Evolutionary conservation across 2,797 vertebrate species (phyloP).

Genomic region (Echeneis naucrates): DNA sequence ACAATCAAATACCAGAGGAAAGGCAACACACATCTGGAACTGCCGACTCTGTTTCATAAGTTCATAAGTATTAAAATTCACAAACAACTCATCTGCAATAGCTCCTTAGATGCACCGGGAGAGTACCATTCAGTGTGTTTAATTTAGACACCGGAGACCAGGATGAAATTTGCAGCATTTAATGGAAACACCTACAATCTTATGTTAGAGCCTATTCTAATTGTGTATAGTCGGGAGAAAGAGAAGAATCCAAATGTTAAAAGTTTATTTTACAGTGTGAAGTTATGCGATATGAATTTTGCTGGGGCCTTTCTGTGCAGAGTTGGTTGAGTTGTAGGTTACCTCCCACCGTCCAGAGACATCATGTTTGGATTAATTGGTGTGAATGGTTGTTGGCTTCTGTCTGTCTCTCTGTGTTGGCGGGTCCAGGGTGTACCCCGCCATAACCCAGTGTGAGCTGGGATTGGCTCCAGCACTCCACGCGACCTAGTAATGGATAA

Average conservation of each 20-base stretch:
- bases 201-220: background rate
- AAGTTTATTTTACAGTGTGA: background rate
- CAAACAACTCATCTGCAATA: constrained; percentile 6
- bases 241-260: background rate
- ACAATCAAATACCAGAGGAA: constrained; percentile 5
- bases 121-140: background rate
- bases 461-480: too few relatives aligned
- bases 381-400: too few relatives aligned
- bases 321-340: too few relatives aligned
- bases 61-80: constrained; percentile 23
- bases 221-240: too few relatives aligned
- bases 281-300: too few relatives aligned
- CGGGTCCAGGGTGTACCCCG: too few relatives aligned
- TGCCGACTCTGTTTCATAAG: background rate
- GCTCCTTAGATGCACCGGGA: background rate
- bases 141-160: constrained; percentile 2
- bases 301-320: too few relatives aligned
- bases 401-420: too few relatives aligned
- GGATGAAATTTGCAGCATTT: constrained; percentile 1
- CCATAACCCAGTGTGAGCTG: too few relatives aligned
- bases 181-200: background rate
- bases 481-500: too few relatives aligned
- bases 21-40: constrained; percentile 9
- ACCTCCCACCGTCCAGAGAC: too few relatives aligned
- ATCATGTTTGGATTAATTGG: too few relatives aligned